A percentile compares a stretch with the other conserved stretches of the same genome.
These are phyloP conservation scores for Linnaemya vulpina DNA, from an alignment of 2,888 invertebrate genomes.

Conservation along the genomic window DNA sequence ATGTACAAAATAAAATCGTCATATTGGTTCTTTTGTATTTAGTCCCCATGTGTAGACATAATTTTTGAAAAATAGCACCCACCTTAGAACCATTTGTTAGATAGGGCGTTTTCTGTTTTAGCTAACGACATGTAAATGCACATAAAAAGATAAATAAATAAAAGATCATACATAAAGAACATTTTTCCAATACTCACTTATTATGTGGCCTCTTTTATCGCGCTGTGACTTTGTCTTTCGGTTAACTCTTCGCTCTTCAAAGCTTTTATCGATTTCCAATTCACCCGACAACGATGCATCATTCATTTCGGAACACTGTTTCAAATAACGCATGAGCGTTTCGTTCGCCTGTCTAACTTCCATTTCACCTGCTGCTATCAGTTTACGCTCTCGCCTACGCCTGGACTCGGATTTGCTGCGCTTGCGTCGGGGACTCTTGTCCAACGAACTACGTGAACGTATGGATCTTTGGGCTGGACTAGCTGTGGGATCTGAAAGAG, in stretches of 20 bases:
- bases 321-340: conserved; percentile 83
- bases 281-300: conserved; percentile 83
- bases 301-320: conserved; percentile 83
- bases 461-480: conserved; percentile 83
- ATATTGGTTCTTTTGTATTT: too few relatives aligned
- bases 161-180: too few relatives aligned
- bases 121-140: not conserved
- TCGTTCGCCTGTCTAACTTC: conserved; percentile 83
- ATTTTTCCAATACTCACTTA: conserved; percentile 79
- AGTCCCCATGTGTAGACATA: too few relatives aligned
- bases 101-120: too few relatives aligned
- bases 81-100: too few relatives aligned
- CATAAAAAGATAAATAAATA: not conserved
- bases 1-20: too few relatives aligned
- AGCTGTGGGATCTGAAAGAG: conserved; percentile 82
- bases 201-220: conserved; percentile 81
- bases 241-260: conserved; percentile 82
- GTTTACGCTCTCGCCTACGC: conserved; percentile 82
- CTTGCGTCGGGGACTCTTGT: conserved; percentile 83
- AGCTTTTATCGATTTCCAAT: conserved; percentile 82
- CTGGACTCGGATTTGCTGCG: conserved; percentile 83
- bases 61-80: too few relatives aligned
- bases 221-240: conserved; percentile 83
- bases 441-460: conserved; percentile 82
- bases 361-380: conserved; percentile 83